Evolutionary conservation across 2,797 vertebrate species (phyloP).

Genomic region (Stomatorhinus walkeri): DNA sequence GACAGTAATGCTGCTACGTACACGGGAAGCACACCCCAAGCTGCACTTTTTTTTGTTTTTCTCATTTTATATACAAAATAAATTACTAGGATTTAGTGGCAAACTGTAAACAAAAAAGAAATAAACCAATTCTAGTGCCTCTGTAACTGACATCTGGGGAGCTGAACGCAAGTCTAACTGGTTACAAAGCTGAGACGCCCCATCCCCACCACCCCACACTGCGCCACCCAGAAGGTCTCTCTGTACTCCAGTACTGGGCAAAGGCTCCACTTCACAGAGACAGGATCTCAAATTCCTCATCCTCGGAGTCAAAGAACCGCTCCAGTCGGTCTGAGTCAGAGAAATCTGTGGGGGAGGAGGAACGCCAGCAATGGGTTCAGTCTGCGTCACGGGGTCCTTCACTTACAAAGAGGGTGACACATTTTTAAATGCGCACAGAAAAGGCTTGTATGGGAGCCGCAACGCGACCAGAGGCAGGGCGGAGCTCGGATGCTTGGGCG

Average conservation of each 20-base stretch:
- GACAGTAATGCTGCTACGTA: conserved; percentile 14
- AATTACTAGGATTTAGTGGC: conserved; percentile 26
- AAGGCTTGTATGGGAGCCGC: not conserved
- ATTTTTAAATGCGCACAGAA: not conserved
- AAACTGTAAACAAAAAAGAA: conserved; percentile 28
- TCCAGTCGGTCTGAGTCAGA: conserved; percentile 86
- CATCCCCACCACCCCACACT: conserved; percentile 20
- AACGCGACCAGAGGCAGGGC: not conserved
- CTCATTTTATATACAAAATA: conserved; percentile 26
- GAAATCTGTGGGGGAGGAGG: conserved; percentile 67
- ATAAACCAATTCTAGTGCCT: not conserved
- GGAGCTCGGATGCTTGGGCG: not conserved
- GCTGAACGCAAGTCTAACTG: conserved; percentile 16
- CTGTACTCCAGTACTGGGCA: conserved; percentile 29
- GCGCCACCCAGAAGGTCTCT: not conserved
- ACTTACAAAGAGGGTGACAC: not conserved
- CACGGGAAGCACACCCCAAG: not conserved
- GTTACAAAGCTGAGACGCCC: conserved; percentile 22
- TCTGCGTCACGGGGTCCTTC: not conserved
- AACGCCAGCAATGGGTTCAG: not conserved
- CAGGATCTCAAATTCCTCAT: conserved; percentile 97
- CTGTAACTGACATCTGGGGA: not conserved
- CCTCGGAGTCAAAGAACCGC: conserved; percentile 95
- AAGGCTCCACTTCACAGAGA: conserved; percentile 71
- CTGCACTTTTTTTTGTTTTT: conserved; percentile 8